phyloP scores from a whole-genome alignment of 1,140 invertebrate species.

The Hycleus cichorii region DNA sequence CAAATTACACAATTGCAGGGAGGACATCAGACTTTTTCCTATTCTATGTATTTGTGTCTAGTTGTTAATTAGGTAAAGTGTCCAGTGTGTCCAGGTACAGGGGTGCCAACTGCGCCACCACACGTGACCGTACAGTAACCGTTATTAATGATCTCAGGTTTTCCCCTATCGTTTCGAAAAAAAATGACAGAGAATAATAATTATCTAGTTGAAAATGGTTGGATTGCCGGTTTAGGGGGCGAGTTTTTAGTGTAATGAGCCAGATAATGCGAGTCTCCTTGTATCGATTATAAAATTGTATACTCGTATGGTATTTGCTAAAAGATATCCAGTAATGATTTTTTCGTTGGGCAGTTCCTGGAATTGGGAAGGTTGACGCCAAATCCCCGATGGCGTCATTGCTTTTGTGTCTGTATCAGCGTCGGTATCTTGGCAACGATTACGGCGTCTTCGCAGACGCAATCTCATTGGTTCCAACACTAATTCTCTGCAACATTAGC shows the following conservation, averaged over 20 bases:
- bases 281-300: too few species aligned
- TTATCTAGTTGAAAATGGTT: too few species aligned
- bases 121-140: conserved; percentile 3
- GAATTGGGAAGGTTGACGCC: not conserved
- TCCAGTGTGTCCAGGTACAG: conserved; percentile 11
- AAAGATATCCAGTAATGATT: too few species aligned
- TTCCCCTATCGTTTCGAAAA: too few species aligned
- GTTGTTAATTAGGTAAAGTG: conserved; percentile 15
- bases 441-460: conserved; percentile 13
- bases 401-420: conserved; percentile 14
- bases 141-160: conserved; percentile 9
- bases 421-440: conserved; percentile 9
- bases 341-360: too few species aligned
- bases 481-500: conserved; percentile 7
- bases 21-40: not conserved
- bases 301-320: too few species aligned
- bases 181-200: too few species aligned
- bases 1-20: not conserved
- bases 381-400: conserved; percentile 7
- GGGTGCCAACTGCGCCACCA: conserved; percentile 12
- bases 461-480: conserved; percentile 10
- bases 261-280: too few species aligned
- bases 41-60: not conserved
- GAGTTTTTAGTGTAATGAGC: too few species aligned
- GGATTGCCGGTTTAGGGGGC: too few species aligned